phyloP scores from a whole-genome alignment of 53 echinoderm and acorn worm genomes.

The Pentamera pediparva region DNA sequence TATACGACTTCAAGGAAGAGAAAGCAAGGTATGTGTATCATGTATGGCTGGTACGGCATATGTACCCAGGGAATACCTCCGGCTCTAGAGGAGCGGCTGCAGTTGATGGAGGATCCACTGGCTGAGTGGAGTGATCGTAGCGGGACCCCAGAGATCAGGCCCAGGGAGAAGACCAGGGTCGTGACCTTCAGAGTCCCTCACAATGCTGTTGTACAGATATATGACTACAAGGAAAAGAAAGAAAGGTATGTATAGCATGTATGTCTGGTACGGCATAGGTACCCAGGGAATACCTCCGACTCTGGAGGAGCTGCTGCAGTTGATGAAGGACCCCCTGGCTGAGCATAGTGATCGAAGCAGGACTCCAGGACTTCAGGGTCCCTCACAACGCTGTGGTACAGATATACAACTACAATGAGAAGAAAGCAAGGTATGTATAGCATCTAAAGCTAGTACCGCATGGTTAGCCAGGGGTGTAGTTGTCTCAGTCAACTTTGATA shows the following conservation, averaged over 20 bases:
- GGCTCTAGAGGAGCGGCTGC: constrained; percentile 77
- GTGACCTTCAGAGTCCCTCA: constrained; percentile 90
- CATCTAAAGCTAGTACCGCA: too few relatives aligned
- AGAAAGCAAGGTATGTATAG: constrained; percentile 85
- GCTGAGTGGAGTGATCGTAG: constrained; percentile 79
- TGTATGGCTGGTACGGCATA: too few relatives aligned
- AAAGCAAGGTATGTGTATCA: constrained; percentile 95
- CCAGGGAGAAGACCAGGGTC: constrained; percentile 66
- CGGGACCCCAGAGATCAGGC: constrained; percentile 33
- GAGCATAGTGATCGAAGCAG: too few relatives aligned
- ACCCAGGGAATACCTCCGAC: too few relatives aligned
- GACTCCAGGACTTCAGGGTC: constrained; percentile 83
- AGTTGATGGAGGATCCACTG: constrained; percentile 74
- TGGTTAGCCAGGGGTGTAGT: neutral
- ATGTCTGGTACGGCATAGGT: too few relatives aligned
- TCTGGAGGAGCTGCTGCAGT: too few relatives aligned
- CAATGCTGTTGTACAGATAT: constrained; percentile 90
- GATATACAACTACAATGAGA: constrained; percentile 98
- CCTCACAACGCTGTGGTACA: too few relatives aligned
- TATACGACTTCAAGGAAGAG: constrained; percentile 99
- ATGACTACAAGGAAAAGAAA: constrained; percentile 98
- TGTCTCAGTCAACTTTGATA: neutral
- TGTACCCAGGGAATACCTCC: constrained; percentile 94
- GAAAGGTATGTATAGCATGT: constrained; percentile 74
- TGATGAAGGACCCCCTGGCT: too few relatives aligned